Base-by-base conservation (phyloP, 2,888 invertebrate genomes). In the Byasa hedistus region DNA sequence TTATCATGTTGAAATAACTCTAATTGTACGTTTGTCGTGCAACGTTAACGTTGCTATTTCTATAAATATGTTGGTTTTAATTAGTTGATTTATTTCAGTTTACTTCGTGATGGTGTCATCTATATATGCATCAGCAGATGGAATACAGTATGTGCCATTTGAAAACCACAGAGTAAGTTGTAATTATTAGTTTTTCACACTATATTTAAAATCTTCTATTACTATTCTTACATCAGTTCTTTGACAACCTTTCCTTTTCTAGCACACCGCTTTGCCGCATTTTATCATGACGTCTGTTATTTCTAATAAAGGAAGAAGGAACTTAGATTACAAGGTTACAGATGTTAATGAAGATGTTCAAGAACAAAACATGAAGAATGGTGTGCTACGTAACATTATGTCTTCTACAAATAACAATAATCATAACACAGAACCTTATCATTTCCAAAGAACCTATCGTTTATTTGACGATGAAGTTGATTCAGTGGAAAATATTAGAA, bases 261-360 rank as follows among this genome's bases (percentile, higher is more conserved):
- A 51, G 51, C n/a, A 21, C 51, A 21, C 19, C 4, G n/a, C n/a
- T 51, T n/a, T n/a, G 7, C 51, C 19, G 4, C n/a, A 19, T n/a
- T 51, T 21, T 7, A 51, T 8, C 7, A 5, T 1, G n/a, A 8
- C 21, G 4, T 51, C 51, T 7, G 51, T 21, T 51, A 56, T 62
- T 21, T 56, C 3, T 8, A 62, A 44, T 10, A 62, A 62, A 62
- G 62, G 62, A 17, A 56, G 62, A 48, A 62, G 62, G 23, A 44
- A 56, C n/a, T 7, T 56, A 15, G 5, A 19, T 27, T 3, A 27
- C 19, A 10, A 10, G 17, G 27, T 24, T 8, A 4, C 32, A n/a
- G 22, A 36, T 7, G 36, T 22, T 55, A 22, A 39, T 24, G 1
- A 48, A 44, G 56, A 44, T 44, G 8, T 21, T 27, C 24, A 27